phyloP scores from a whole-genome alignment of 1,140 invertebrate genomes.

The Drosophila malerkotliana region DNA sequence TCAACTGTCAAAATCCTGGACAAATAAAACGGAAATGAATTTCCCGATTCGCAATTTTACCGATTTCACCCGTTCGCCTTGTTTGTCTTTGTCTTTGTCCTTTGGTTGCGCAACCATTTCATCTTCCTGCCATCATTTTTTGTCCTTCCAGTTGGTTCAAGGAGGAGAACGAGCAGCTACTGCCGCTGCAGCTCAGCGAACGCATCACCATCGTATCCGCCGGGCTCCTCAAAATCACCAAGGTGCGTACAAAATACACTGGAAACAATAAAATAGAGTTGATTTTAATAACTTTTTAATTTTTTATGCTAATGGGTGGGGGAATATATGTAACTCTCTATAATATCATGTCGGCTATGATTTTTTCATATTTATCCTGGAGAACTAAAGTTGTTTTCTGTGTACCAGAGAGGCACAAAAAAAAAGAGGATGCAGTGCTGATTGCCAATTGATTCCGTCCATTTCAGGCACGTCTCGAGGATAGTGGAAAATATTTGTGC shows the following conservation, averaged over 20 bases:
- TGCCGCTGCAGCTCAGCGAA: slow-evolving; percentile 87
- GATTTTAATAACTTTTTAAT: neutral
- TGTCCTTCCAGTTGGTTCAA: slow-evolving; percentile 87
- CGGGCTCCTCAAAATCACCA: slow-evolving; percentile 87
- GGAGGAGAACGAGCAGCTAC: slow-evolving; percentile 88
- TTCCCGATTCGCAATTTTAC: slow-evolving; percentile 36
- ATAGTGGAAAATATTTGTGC: slow-evolving; percentile 93
- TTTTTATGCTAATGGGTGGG: neutral
- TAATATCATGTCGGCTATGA: no score
- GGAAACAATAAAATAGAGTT: neutral
- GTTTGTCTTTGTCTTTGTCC: slow-evolving; percentile 32
- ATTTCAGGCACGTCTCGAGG: slow-evolving; percentile 88
- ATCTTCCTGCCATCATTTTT: slow-evolving; percentile 20
- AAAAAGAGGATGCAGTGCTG: slow-evolving; percentile 49
- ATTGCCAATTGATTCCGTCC: slow-evolving; percentile 77
- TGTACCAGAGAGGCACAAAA: neutral
- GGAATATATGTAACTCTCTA: no score
- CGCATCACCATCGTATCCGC: slow-evolving; percentile 86
- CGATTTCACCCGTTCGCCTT: neutral
- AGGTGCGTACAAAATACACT: slow-evolving; percentile 81
- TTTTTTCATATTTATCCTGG: no score
- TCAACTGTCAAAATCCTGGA: slow-evolving; percentile 55
- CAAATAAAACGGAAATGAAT: slow-evolving; percentile 52
- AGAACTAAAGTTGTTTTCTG: neutral
- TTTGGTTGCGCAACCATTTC: slow-evolving; percentile 45